Evolutionary conservation across 2,888 invertebrate genomes (phyloP).

Genomic region (Lasioglossum oenotherae): DNA sequence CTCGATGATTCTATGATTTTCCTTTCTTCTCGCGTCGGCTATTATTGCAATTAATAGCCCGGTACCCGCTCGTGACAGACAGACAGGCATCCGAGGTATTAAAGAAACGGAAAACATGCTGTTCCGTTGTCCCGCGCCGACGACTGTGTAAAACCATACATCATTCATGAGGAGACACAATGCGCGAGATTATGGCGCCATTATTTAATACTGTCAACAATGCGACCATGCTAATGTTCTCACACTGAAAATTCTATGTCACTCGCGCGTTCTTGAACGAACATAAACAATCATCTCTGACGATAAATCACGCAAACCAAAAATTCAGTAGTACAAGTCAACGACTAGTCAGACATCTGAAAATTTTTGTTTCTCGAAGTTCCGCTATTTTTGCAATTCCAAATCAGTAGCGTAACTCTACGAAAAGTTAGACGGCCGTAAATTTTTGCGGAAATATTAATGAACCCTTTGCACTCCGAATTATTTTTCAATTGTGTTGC

Average conservation of each 20-base stretch:
- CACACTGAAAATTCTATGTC: background rate
- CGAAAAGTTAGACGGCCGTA: too few relatives aligned
- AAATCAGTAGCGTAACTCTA: too few relatives aligned
- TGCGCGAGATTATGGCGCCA: background rate
- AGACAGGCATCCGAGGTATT: background rate
- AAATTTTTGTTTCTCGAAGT: too few relatives aligned
- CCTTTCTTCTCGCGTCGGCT: constrained; percentile 46
- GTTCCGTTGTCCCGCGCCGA: background rate
- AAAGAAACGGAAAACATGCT: background rate
- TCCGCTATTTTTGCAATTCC: too few relatives aligned
- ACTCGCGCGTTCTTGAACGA: too few relatives aligned
- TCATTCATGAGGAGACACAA: background rate
- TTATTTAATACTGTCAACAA: background rate
- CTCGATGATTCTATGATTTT: constrained; percentile 44
- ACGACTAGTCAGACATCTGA: too few relatives aligned
- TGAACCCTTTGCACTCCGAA: too few relatives aligned
- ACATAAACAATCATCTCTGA: too few relatives aligned
- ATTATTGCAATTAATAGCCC: constrained; percentile 38
- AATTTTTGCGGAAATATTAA: too few relatives aligned
- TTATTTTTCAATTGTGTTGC: too few relatives aligned
- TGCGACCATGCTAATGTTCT: background rate
- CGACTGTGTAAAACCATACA: background rate
- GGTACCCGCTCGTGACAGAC: background rate
- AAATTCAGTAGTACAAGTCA: too few relatives aligned
- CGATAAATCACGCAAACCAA: too few relatives aligned